Base-by-base conservation (phyloP, 2,888 invertebrate genomes). In the Pherbina coryleti region DNA sequence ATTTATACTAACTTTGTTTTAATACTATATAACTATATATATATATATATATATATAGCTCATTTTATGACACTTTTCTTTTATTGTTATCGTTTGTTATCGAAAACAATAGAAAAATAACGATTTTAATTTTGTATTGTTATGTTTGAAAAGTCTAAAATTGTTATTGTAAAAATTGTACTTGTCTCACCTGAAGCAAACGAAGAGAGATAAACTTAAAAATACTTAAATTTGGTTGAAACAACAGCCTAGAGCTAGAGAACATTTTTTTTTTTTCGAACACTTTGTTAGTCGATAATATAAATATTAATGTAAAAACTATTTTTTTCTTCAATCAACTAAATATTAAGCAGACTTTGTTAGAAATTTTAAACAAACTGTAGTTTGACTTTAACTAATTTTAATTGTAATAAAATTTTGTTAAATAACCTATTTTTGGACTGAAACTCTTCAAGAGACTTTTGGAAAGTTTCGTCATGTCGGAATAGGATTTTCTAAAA, bases 161-260 rank as follows among this genome's bases (percentile, higher is more conserved):
- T 17, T 72, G 51, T 75, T 62, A 49, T 51, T 66, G 51, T 75
- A 44, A 64, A 19, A 28, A 60, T 60, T 60, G 60, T 44, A 44
- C 19, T 67, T 44, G 37, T 37, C 67, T 22, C 60, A 22, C 14
- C 25, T 22, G n/a, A 78, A 81, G 79, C 11, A 44, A 44, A 44
- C 44, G 14, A 44, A 44, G 44, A 44, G 44, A 44, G 44, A 44
- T 44, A 44, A 11, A 44, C 44, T 44, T 81, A 82, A 62, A 81
- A 44, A 77, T 53, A 80, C 82, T 69, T 28, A 49, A n/a, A 28
- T 51, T 81, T 84, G 84, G 86, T 86, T 85, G 86, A 19, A 85
- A 85, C 85, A 85, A 85, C 86, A 85, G 85, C 83, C 64, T 55
- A 19, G 34, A 66, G 64, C 67, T 79, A 83, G 75, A 81, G 37